Evolutionary conservation across 2,888 invertebrate genomes (phyloP).

Genomic region (Trypoxylon attenuatum): DNA sequence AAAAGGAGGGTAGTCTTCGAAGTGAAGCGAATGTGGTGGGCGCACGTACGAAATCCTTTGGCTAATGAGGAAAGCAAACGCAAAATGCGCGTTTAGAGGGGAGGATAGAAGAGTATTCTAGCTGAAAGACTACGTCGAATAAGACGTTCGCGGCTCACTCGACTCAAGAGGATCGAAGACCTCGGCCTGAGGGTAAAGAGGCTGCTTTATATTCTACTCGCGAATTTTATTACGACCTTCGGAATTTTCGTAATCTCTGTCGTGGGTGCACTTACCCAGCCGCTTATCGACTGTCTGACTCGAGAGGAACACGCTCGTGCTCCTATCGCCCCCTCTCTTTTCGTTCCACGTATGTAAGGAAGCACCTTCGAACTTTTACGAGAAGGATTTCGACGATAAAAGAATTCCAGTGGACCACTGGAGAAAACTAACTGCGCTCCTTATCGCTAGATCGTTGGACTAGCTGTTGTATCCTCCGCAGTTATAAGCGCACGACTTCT

Average conservation of each 20-base stretch:
- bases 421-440: background rate
- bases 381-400: background rate
- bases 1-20: background rate
- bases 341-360: background rate
- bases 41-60: background rate
- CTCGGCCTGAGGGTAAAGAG: too few species aligned
- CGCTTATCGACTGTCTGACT: conserved; percentile 1
- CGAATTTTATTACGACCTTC: conserved; percentile 54
- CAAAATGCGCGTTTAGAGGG: conserved; percentile 12
- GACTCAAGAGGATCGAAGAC: too few species aligned
- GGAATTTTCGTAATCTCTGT: conserved; percentile 43
- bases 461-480: too few species aligned
- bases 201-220: conserved; percentile 49
- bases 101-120: too few species aligned
- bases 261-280: conserved; percentile 7
- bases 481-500: too few species aligned
- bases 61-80: background rate
- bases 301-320: background rate
- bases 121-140: too few species aligned
- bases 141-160: too few species aligned
- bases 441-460: background rate
- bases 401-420: background rate
- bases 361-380: background rate
- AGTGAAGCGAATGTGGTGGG: background rate
- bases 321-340: background rate